A percentile compares a stretch with the other conserved stretches of the same genome.
These are phyloP conservation scores for Tetranychus urticae DNA, from an alignment of 1,140 invertebrate species.

Conservation along the genomic window DNA sequence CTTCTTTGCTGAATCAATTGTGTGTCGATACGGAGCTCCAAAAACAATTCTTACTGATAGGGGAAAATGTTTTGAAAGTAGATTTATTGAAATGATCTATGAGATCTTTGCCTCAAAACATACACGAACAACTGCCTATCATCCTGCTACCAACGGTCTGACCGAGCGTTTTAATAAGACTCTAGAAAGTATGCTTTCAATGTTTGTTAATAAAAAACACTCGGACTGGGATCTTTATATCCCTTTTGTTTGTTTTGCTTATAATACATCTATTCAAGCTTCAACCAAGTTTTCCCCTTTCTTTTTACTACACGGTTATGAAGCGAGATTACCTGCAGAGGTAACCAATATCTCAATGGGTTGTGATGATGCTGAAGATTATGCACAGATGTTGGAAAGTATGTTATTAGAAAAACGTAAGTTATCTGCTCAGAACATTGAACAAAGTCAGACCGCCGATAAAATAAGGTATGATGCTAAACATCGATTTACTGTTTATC, in stretches of 20 bases:
- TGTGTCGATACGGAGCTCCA: slow-evolving; percentile 18
- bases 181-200: slow-evolving; percentile 14
- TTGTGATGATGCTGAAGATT: neutral
- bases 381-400: too few relatives aligned
- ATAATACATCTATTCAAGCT: slow-evolving; percentile 10
- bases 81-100: neutral
- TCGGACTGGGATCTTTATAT: slow-evolving; percentile 17
- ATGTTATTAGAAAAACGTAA: neutral
- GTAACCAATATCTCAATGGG: neutral
- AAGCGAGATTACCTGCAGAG: slow-evolving; percentile 6
- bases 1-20: slow-evolving; percentile 16
- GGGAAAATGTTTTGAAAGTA: neutral
- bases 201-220: slow-evolving; percentile 12
- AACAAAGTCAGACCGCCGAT: neutral
- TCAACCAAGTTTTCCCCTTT: slow-evolving; percentile 12
- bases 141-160: slow-evolving; percentile 13
- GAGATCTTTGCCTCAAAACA: slow-evolving; percentile 9
- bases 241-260: slow-evolving; percentile 6
- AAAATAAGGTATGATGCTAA: neutral
- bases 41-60: slow-evolving; percentile 14
- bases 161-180: slow-evolving; percentile 13
- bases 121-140: slow-evolving; percentile 8
- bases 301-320: slow-evolving; percentile 14
- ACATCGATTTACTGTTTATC: neutral
- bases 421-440: neutral